Evolutionary conservation across 2,888 invertebrate genomes (phyloP).

Genomic region (Drosophila melanosoma): DNA sequence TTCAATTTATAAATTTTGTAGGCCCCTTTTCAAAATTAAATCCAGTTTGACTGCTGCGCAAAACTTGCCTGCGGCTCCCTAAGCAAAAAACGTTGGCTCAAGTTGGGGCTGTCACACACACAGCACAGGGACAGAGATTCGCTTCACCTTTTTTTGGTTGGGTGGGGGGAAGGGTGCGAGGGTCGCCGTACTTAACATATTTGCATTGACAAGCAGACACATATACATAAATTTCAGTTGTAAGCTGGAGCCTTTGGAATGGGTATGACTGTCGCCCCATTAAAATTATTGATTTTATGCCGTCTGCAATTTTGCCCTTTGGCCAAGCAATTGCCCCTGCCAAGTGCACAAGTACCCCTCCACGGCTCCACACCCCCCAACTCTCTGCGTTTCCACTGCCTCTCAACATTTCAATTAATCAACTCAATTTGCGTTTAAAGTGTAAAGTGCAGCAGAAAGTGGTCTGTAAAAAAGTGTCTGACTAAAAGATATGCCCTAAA

Average conservation of each 20-base stretch:
- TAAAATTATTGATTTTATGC: constrained; percentile 78
- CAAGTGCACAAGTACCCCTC: not conserved
- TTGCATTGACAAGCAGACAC: constrained; percentile 68
- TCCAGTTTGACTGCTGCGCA: constrained; percentile 65
- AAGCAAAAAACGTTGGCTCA: constrained; percentile 12
- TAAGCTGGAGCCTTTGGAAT: constrained; percentile 13
- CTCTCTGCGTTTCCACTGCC: constrained; percentile 8
- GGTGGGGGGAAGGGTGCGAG: not conserved
- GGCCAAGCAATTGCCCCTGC: constrained; percentile 62
- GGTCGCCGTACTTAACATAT: constrained; percentile 67
- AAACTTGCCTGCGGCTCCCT: constrained; percentile 56
- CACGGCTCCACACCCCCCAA: not conserved
- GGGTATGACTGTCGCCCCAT: constrained; percentile 51
- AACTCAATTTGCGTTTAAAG: constrained; percentile 75
- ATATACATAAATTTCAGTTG: constrained; percentile 48
- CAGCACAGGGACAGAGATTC: constrained; percentile 4
- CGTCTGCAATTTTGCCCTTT: constrained; percentile 79
- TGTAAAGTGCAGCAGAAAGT: constrained; percentile 47
- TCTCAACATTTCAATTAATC: constrained; percentile 75
- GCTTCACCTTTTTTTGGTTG: constrained; percentile 19
- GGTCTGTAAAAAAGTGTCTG: not conserved
- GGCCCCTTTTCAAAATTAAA: constrained; percentile 53
- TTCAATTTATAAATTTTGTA: constrained; percentile 39
- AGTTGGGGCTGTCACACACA: constrained; percentile 42
- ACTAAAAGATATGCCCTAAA: not conserved